Percentiles rank a stretch among this genome's conserved stretches.
Evolutionary conservation across 1,140 invertebrate genomes (phyloP).

Genomic region (Sinella curviseta): DNA sequence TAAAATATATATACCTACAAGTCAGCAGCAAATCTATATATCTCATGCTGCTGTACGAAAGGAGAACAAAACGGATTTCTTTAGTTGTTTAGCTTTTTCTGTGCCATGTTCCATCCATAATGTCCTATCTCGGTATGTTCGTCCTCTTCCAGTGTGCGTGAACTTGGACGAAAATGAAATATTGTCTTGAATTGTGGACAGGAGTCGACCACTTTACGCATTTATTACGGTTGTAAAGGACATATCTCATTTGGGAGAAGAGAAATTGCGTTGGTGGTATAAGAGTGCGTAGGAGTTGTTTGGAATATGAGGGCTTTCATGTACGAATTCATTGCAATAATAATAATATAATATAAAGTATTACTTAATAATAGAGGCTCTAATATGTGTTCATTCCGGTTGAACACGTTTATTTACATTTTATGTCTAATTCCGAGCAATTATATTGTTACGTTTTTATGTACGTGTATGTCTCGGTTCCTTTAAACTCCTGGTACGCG

Average conservation of each 20-base stretch:
- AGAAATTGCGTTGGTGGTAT: slow-evolving; percentile 13
- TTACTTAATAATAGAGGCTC: neutral
- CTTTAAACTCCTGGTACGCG: no score
- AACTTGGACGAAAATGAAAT: slow-evolving; percentile 8
- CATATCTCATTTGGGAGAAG: neutral
- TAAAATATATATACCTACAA: neutral
- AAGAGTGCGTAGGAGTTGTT: no score
- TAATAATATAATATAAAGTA: no score
- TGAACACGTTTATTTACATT: slow-evolving; percentile 12
- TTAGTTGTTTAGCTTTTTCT: neutral
- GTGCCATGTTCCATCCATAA: neutral
- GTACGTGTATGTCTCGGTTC: no score
- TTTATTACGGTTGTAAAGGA: slow-evolving; percentile 12
- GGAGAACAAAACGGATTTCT: no score
- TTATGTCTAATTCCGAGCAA: neutral
- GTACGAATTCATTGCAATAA: neutral
- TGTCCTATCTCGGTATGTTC: neutral
- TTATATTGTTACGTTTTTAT: neutral
- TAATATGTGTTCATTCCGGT: neutral
- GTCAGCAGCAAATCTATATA: no score
- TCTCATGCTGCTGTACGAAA: no score
- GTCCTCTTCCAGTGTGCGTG: neutral
- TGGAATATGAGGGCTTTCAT: neutral
- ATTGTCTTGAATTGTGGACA: neutral
- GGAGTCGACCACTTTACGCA: slow-evolving; percentile 6